Evolutionary conservation across 2,113 vertebrate species (phyloP), one percentile per base, ranked within the genome.

Genomic region (Amblyornis subalaris): DNA sequence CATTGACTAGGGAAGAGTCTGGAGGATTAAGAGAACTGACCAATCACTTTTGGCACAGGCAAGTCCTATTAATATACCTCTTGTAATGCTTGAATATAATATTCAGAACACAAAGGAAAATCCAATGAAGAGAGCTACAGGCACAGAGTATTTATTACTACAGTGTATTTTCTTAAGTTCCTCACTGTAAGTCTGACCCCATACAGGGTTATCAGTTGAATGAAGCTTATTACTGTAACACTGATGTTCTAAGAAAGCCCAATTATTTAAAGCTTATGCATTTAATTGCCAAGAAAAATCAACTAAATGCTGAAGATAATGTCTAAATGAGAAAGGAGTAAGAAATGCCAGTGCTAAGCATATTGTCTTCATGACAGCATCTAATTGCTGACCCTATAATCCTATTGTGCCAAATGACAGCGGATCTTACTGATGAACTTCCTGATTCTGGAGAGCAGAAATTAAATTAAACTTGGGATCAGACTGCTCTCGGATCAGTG

Each of bases 331-430:
- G 88, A 91, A 94, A 94, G 61, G 40, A 72, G 36, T 77, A 86
- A 95, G 80, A 93, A 93, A 97, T 95, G 84, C 31, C 94, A 91
- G 73, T 58, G 91, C 91, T 95, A 95, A 97, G 77, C 90, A 65
- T 88, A 94, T 95, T 96, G 94, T 95, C 91, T 95, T 97, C 92
- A 94, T 96, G 95, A 94, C 93, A 97, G 94, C 75, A 96, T 96
- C 96, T 97, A 97, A 98, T 95, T 97, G 94, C 92, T 97, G 84
- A 95, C 85, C 90, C 40, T 88, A 53, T 98, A 97, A 98, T 97
- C 75, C 80, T 95, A 96, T 97, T 97, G 95, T 89, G 61, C 93
- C 75, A 92, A 95, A 96, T 95, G 96, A 96, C 91, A 95, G 96
- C 86, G 38, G 97, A 97, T 96, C 95, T 98, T 96, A 77, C 95